Conservation (phyloP, 2,113 vertebrate species). For the Tenrec ecaudatus region DNA sequence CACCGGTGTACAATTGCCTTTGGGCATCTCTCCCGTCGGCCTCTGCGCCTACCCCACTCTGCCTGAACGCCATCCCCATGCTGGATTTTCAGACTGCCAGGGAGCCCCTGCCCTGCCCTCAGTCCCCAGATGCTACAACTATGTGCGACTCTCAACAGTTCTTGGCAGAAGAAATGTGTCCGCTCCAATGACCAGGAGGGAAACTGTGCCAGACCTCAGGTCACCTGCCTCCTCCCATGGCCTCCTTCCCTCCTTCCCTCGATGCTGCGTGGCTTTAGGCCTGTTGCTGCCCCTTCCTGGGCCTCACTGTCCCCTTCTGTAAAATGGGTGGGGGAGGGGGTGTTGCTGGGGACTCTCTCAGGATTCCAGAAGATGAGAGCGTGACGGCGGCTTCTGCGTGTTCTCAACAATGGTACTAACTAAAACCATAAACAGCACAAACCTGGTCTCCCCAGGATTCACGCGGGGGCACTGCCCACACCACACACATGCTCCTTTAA, state of each 20-base stretch:
- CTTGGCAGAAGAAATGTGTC: not conserved
- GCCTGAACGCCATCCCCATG: rapidly evolving
- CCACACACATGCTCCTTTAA: not conserved
- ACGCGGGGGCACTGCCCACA: not conserved
- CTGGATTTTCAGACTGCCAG: not conserved
- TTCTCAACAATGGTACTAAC: not conserved
- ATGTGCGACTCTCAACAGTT: too few relatives aligned
- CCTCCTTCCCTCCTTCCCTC: not conserved
- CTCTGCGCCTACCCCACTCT: not conserved
- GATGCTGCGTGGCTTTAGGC: not conserved
- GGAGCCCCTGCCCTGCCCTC: not conserved
- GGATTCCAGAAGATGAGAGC: not conserved
- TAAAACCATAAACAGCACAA: not conserved
- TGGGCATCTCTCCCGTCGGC: rapidly evolving
- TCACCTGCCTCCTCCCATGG: not conserved
- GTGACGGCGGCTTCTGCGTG: not conserved
- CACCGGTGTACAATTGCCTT: rapidly evolving
- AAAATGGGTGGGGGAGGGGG: not conserved
- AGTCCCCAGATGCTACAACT: not conserved
- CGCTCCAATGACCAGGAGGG: not conserved
- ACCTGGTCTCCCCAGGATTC: rapidly evolving
- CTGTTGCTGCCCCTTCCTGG: not conserved
- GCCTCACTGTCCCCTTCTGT: not conserved
- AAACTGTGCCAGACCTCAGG: not conserved
- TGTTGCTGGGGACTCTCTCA: too few relatives aligned